Percentiles rank a stretch among this genome's conserved stretches.
These are phyloP conservation scores for Gavialis gangeticus DNA, from an alignment of 2,113 vertebrate species.

Conservation along the genomic window DNA sequence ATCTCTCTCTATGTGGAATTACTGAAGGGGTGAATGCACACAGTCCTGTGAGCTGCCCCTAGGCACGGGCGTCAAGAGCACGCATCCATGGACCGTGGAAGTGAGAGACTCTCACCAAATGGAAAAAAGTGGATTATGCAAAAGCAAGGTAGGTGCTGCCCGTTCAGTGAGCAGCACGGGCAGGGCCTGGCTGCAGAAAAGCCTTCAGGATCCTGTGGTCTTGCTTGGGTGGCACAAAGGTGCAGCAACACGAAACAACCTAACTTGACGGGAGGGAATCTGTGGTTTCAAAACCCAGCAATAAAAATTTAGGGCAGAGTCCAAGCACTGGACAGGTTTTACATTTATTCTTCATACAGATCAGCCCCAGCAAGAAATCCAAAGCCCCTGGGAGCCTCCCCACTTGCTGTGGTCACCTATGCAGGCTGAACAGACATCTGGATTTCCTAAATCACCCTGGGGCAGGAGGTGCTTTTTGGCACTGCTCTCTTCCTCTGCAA, in stretches of 20 bases:
- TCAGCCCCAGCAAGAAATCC: constrained; percentile 2
- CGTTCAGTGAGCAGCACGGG: constrained; percentile 57
- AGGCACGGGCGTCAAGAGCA: neutral
- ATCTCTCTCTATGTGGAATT: constrained; percentile 45
- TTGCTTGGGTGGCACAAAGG: constrained; percentile 55
- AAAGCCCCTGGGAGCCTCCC: constrained; percentile 13
- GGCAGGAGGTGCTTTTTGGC: constrained; percentile 52
- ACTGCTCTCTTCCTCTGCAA: constrained; percentile 19
- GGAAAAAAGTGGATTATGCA: neutral
- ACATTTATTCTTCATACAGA: constrained; percentile 53
- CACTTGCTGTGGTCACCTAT: constrained; percentile 55
- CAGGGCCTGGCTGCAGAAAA: constrained; percentile 43
- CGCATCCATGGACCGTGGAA: neutral
- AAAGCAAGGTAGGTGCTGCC: constrained; percentile 35
- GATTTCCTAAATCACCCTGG: constrained; percentile 43
- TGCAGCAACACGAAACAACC: constrained; percentile 58
- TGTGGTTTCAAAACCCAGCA: constrained; percentile 68
- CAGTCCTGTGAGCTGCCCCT: constrained; percentile 35
- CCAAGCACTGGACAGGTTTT: constrained; percentile 66
- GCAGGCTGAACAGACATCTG: constrained; percentile 59
- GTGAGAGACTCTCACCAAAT: fast-evolving
- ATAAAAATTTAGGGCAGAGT: constrained; percentile 49
- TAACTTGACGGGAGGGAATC: constrained; percentile 40
- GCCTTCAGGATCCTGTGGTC: constrained; percentile 68
- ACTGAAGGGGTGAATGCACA: constrained; percentile 43